These are phyloP conservation scores for Sinotaia quadrata DNA, from an alignment of 2,888 invertebrate species.

Conservation along the genomic window DNA sequence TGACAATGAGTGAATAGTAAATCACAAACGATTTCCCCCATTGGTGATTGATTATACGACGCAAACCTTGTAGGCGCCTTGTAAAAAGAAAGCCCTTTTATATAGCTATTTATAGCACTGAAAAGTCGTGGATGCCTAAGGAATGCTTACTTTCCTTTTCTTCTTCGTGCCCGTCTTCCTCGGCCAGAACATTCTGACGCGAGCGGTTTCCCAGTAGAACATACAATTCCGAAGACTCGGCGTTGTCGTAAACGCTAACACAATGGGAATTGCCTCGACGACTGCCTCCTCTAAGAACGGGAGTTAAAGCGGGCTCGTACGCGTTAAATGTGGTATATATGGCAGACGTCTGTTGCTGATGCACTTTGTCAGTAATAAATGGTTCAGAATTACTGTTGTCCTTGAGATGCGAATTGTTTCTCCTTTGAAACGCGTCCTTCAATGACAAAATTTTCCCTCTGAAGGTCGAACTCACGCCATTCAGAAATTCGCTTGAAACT, in stretches of 20 bases:
- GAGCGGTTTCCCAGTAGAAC: slow-evolving; percentile 13
- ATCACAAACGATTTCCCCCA: too few relatives aligned
- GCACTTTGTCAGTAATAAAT: too few relatives aligned
- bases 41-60: too few relatives aligned
- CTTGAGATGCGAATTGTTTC: neutral
- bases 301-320: neutral
- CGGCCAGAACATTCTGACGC: neutral
- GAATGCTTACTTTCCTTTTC: slow-evolving; percentile 3
- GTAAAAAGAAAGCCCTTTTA: too few relatives aligned
- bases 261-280: slow-evolving; percentile 8
- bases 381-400: neutral
- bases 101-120: too few relatives aligned
- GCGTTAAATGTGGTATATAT: neutral
- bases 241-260: slow-evolving; percentile 25
- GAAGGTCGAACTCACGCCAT: slow-evolving; percentile 12
- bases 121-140: neutral
- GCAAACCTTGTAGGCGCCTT: too few relatives aligned
- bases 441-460: slow-evolving; percentile 18
- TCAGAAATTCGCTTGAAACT: neutral
- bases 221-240: slow-evolving; percentile 17
- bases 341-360: too few relatives aligned
- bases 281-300: slow-evolving; percentile 16
- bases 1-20: too few relatives aligned
- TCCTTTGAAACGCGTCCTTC: slow-evolving; percentile 8
- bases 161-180: neutral